Percentiles rank a stretch among this genome's conserved stretches.
Evolutionary conservation across 2,888 invertebrate genomes (phyloP).

Genomic region (Coelinius sp.): DNA sequence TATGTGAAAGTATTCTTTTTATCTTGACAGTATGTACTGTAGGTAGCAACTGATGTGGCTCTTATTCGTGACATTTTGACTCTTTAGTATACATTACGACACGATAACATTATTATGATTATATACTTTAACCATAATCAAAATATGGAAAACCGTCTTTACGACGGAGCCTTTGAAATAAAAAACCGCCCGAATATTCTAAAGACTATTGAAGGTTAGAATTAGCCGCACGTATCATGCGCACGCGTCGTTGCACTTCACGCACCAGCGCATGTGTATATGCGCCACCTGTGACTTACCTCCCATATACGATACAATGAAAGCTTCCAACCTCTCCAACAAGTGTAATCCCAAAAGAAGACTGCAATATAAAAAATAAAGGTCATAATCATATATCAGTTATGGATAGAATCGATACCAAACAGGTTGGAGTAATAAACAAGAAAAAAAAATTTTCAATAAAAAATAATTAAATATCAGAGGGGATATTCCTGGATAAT

Average conservation of each 20-base stretch:
- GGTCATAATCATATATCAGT: neutral
- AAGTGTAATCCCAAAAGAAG: neutral
- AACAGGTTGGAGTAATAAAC: neutral
- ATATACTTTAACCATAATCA: too few species aligned
- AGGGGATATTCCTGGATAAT: neutral
- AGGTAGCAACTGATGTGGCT: neutral
- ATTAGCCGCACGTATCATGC: conserved; percentile 2
- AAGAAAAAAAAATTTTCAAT: neutral
- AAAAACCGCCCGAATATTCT: neutral
- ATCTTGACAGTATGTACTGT: neutral
- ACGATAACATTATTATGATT: too few species aligned
- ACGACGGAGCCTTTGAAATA: too few species aligned
- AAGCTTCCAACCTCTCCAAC: neutral
- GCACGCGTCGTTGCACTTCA: conserved; percentile 5
- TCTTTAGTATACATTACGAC: neutral
- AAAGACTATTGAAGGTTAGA: neutral
- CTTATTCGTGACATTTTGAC: neutral
- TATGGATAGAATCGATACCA: neutral
- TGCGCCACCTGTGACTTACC: neutral
- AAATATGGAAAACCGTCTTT: too few species aligned
- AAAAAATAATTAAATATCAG: neutral
- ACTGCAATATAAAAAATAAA: neutral
- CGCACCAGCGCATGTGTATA: conserved; percentile 1
- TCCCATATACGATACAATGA: neutral
- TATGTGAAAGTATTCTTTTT: conserved; percentile 8